Evolutionary conservation across 2,113 vertebrate species (phyloP), one percentile per base, ranked within the genome.

Genomic region (Otus sunia): DNA sequence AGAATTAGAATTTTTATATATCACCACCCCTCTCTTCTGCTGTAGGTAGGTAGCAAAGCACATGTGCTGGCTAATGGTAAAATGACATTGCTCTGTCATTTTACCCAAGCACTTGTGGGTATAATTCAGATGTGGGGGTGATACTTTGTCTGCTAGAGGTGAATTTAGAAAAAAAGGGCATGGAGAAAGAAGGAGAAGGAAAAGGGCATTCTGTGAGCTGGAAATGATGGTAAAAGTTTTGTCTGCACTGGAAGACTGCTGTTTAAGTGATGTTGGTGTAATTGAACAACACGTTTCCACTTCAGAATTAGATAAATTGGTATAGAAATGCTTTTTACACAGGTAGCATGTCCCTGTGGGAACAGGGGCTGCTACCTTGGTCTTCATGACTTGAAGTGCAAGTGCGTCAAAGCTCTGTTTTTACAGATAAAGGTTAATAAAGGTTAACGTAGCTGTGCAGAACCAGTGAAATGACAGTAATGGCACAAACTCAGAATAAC

Each of bases 141-240:
- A 49, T 67, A 67, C 64, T 95, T 78, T 30, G 32, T 50, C 59
- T 91, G 58, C 52, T 25, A 5, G 60, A 92, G 81, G 82, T 93
- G 82, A 39, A 41, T 37, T 71, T 18, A 56, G 85, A 75, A 93
- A 96, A 75, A 93, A 96, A 96, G 90, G 92, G 50, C 90, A 87
- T 1, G 39, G 39, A 73, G 84, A 39, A 52, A 83, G 64, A n/a
- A 39, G 53, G n/a, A 36, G 49, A 68, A 83, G 36, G 55, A 49
- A 60, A 62, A 71, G 49, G 64, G 22, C 14, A 14, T 49, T 56
- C 68, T 39, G 30, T 18, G 73, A 77, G 50, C 84, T 94, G 82
- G 60, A 87, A 94, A 69, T 2, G 34, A 9, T 0, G 2, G 27
- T 5, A 4, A 4, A n/a, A 68, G 20, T 66, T 53, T 59, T 50